phyloP scores from a whole-genome alignment of 2,113 vertebrate species.

The Oncorhynchus gorbuscha region DNA sequence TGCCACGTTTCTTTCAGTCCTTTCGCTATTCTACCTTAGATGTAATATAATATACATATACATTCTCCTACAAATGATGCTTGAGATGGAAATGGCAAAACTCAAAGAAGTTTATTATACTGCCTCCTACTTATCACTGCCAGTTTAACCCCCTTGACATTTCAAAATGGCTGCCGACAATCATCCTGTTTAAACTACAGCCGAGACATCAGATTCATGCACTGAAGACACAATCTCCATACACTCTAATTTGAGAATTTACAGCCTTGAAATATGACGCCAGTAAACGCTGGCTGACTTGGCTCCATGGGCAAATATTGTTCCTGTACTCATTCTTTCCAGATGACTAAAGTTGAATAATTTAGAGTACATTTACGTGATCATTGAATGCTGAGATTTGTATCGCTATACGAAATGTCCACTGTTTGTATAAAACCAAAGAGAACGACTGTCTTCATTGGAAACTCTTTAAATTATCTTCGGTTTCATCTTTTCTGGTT shows the following conservation, averaged over 20 bases:
- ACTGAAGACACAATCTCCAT: constrained; percentile 27
- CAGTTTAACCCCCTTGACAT: constrained; percentile 64
- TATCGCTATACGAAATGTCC: not conserved
- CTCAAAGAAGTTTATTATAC: constrained; percentile 49
- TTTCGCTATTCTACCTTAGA: not conserved
- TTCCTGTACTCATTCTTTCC: not conserved
- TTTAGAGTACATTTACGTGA: not conserved
- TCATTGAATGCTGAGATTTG: not conserved
- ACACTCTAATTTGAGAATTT: not conserved
- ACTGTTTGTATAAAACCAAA: not conserved
- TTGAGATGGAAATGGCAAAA: constrained; percentile 50
- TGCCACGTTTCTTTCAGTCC: not conserved
- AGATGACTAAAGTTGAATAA: constrained; percentile 5
- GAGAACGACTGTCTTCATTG: not conserved
- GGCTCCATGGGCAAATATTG: constrained; percentile 14
- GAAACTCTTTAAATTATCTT: not conserved
- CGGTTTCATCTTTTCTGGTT: no score
- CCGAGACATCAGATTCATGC: constrained; percentile 33
- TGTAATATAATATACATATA: constrained; percentile 30
- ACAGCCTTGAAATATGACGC: constrained; percentile 9
- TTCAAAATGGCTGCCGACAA: constrained; percentile 33
- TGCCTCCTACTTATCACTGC: constrained; percentile 38
- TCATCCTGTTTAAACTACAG: constrained; percentile 39
- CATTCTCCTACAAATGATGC: constrained; percentile 30
- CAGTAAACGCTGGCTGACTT: not conserved